A percentile compares a stretch with the other conserved stretches of the same genome.
These are phyloP conservation scores for Peromyscus polionotus DNA, from an alignment of 2,113 vertebrate species.

Conservation along the genomic window DNA sequence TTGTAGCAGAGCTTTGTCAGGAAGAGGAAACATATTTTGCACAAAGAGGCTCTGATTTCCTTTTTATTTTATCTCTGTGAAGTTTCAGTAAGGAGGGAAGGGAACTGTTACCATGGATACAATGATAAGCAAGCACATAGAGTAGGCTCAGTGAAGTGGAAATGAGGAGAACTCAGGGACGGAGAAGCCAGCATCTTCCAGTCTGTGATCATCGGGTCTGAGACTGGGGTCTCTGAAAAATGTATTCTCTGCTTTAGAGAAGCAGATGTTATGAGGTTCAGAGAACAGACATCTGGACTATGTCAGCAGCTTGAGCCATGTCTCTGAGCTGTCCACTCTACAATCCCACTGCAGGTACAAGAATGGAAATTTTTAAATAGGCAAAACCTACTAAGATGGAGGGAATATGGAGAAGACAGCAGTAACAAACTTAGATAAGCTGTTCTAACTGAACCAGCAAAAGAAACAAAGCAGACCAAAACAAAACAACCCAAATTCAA, in stretches of 20 bases:
- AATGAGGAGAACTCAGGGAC: constrained; percentile 38
- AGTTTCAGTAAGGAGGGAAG: constrained; percentile 58
- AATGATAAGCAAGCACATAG: constrained; percentile 2
- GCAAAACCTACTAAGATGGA: neutral
- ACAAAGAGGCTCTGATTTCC: constrained; percentile 47
- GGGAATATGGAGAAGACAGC: neutral
- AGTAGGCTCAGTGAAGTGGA: constrained; percentile 25
- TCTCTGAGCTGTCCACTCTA: neutral
- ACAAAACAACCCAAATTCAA: neutral
- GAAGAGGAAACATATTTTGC: constrained; percentile 31
- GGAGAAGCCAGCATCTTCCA: neutral
- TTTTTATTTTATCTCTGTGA: constrained; percentile 66
- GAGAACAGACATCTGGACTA: neutral
- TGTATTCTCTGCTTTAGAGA: constrained; percentile 23
- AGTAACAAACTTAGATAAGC: neutral
- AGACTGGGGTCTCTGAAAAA: constrained; percentile 16
- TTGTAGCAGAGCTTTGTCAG: neutral
- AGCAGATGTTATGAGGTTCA: constrained; percentile 1
- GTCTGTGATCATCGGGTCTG: constrained; percentile 27
- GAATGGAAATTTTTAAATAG: neutral
- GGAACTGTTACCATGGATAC: constrained; percentile 70
- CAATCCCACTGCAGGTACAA: neutral
- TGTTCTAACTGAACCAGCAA: neutral
- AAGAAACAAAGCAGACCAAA: neutral
- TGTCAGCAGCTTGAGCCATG: neutral